Base-by-base conservation (phyloP, 2,888 invertebrate genomes). In the Patella pellucida region DNA sequence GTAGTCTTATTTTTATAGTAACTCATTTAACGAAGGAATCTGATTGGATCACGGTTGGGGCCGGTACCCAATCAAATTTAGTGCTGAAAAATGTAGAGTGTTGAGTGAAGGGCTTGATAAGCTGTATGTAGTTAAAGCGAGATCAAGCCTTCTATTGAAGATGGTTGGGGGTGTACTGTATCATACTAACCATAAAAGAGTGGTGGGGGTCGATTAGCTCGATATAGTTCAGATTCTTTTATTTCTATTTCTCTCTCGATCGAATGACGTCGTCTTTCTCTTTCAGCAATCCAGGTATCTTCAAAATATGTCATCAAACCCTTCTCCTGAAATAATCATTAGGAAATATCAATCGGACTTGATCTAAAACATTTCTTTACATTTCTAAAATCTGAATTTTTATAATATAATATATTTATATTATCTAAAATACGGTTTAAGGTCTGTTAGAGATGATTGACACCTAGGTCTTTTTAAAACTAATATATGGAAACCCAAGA, bases 231-330 rank as follows among this genome's bases (percentile, higher is more conserved):
- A 2, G 89, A 88, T 72, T 90, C 89, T 69, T 88, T 86, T 19
- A 89, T 86, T 70, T 86, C 84, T 67, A 87, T 87, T 78, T 89
- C 89, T 67, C 85, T 83, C 76, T 88, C 88, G 23, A 90, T 87
- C 19, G 89, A 89, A 76, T 89, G 88, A 12, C 87, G 82, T 67
- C 84, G 80, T 41, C 81, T 82, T 23, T 89, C 88, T 71, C 87
- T 84, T 79, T 89, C 89, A 16, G 87, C 85, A 23, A 89, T 84
- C 89, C 89, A 90, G 0, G 88, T 86, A 75, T 90, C 89, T 75
- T 87, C 89, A 84, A 89, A 89, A 78, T 89, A 89, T 14, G 89
- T 89, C 74, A 85, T 84, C 31, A 89, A 81, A 9, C 89, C 89
- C 74, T 89, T 87, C 79, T 89, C 89, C 90, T 90, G 77, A 23